Conservation (phyloP, 2,113 vertebrate genomes). For the Platanista minor region DNA sequence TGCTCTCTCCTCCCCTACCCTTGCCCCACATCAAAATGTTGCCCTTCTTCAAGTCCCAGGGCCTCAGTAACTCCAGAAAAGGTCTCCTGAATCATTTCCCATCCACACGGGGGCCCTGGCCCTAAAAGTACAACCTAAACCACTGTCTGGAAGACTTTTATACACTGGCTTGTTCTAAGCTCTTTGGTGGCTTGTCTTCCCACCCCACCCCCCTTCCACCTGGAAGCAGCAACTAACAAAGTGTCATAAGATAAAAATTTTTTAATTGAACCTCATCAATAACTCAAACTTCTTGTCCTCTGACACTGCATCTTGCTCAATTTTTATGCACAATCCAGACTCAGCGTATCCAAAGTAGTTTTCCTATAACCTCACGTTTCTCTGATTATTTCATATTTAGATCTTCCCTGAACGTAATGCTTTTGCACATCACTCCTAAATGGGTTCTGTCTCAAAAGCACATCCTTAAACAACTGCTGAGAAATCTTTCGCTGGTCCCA, state of each 20-base stretch:
- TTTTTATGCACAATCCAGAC: neutral
- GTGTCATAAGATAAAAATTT: neutral
- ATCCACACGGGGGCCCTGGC: neutral
- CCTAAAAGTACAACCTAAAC: neutral
- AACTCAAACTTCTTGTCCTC: neutral
- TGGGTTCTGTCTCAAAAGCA: neutral
- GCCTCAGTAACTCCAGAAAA: neutral
- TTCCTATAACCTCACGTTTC: neutral
- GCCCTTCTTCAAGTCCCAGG: neutral
- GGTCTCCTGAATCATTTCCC: neutral
- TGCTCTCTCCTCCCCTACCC: neutral
- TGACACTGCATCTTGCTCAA: neutral
- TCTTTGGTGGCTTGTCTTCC: neutral
- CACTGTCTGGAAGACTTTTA: neutral
- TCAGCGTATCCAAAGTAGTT: neutral
- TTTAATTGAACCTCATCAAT: neutral
- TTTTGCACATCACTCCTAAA: neutral
- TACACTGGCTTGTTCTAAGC: neutral
- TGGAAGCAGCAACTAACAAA: neutral
- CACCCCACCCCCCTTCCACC: neutral
- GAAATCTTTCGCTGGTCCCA: neutral
- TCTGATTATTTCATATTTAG: constrained; percentile 9
- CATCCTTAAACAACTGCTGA: neutral
- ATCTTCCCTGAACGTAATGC: neutral
- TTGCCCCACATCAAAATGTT: neutral